These are phyloP conservation scores for Sebastes oblongus DNA, from an alignment of 2,797 vertebrate species.

Conservation along the genomic window DNA sequence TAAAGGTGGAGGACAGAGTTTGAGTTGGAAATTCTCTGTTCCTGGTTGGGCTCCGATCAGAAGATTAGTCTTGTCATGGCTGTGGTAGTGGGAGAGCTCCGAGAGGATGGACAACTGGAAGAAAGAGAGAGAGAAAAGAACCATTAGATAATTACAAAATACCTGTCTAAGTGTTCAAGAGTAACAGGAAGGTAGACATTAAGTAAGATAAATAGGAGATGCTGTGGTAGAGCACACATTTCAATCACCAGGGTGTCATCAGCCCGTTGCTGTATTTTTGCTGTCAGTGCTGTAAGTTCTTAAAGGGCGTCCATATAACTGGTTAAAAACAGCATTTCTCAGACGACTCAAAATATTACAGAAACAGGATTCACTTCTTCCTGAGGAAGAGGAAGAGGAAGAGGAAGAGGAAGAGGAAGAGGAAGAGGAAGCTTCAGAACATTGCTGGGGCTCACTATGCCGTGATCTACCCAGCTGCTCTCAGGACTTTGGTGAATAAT, in stretches of 20 bases:
- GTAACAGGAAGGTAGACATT: too few relatives aligned
- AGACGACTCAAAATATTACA: background rate
- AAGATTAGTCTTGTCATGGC: slow-evolving; percentile 79
- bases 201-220: too few relatives aligned
- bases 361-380: too few relatives aligned
- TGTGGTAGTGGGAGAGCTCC: slow-evolving; percentile 83
- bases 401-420: too few relatives aligned
- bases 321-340: background rate
- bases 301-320: background rate
- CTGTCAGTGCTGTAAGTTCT: background rate
- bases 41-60: slow-evolving; percentile 78
- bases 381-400: too few relatives aligned
- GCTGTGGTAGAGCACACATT: background rate
- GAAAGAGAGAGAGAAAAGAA: slow-evolving; percentile 11
- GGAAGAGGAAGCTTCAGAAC: too few relatives aligned
- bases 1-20: slow-evolving; percentile 89
- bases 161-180: too few relatives aligned
- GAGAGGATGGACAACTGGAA: slow-evolving; percentile 91
- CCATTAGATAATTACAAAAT: background rate
- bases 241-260: too few relatives aligned
- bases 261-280: too few relatives aligned
- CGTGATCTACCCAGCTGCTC: too few relatives aligned
- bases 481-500: too few relatives aligned
- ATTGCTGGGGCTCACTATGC: too few relatives aligned
- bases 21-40: slow-evolving; percentile 89